A percentile compares a stretch with the other conserved stretches of the same genome.
These are phyloP conservation scores for Lepidotrigona ventralis DNA, from an alignment of 1,140 invertebrate genomes.

Conservation along the genomic window DNA sequence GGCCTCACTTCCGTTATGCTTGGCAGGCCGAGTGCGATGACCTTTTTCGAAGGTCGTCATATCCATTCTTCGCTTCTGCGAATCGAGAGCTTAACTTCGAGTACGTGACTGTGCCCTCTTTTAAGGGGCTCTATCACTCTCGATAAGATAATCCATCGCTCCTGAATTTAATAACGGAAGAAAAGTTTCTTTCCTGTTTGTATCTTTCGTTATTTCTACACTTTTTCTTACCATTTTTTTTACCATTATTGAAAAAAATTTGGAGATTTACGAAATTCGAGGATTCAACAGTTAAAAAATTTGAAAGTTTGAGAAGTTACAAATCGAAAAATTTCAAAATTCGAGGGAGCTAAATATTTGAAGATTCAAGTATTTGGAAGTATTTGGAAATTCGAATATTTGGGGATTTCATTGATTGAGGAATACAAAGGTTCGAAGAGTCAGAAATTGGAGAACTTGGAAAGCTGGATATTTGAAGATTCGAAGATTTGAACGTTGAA, in stretches of 20 bases:
- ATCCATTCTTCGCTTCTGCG: slow-evolving; percentile 56
- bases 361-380: neutral
- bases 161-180: neutral
- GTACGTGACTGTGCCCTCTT: neutral
- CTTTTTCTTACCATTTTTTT: too few species aligned
- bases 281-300: neutral
- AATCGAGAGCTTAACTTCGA: slow-evolving; percentile 53
- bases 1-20: slow-evolving; percentile 60
- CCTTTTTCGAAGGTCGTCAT: slow-evolving; percentile 65
- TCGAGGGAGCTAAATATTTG: neutral
- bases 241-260: too few species aligned
- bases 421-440: neutral
- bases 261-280: neutral
- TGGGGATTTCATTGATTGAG: too few species aligned
- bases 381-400: neutral
- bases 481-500: neutral
- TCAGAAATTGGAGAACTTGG: neutral
- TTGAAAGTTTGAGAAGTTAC: neutral
- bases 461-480: neutral
- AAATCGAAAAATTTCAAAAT: accelerated
- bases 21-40: slow-evolving; percentile 55
- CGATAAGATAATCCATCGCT: slow-evolving; percentile 37
- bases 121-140: too few species aligned
- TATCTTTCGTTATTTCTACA: accelerated
- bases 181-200: neutral